A percentile compares a stretch with the other conserved stretches of the same genome.
Conservation (phyloP, 2,797 vertebrate species). For the Phalanger gymnotis region DNA sequence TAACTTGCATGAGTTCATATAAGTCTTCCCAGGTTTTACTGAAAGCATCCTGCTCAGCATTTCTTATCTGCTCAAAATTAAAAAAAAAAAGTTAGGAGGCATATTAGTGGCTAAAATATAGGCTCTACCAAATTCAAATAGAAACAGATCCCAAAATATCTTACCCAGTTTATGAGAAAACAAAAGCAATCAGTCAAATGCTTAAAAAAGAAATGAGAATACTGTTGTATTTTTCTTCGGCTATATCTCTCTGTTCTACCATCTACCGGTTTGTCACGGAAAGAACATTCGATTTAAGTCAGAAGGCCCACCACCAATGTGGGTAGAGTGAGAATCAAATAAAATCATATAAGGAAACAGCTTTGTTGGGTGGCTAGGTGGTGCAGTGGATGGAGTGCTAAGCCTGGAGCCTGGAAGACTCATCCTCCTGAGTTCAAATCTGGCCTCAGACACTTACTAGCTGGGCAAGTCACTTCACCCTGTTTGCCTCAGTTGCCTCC, state of each 20-base stretch:
- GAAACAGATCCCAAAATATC: neutral
- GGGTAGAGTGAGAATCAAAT: neutral
- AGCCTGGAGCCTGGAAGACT: neutral
- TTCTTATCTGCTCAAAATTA: neutral
- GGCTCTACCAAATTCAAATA: neutral
- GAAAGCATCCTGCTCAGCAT: neutral
- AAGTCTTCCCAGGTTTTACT: neutral
- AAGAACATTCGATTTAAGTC: neutral
- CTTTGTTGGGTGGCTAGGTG: neutral
- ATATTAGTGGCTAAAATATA: neutral
- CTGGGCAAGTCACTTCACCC: neutral
- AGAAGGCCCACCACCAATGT: neutral
- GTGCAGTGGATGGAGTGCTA: neutral
- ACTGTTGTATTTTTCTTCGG: neutral
- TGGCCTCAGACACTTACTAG: neutral
- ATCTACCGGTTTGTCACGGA: neutral
- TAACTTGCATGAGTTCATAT: neutral
- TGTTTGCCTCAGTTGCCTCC: neutral
- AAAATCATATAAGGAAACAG: neutral
- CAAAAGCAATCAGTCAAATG: neutral
- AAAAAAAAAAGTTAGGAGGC: neutral
- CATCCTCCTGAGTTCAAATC: neutral
- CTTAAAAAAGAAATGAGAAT: neutral
- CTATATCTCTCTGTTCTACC: neutral
- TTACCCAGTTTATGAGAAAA: neutral